Percentiles rank a stretch among this genome's conserved stretches.
Conservation (phyloP, 2,113 vertebrate genomes). For the Epinephelus moara region DNA sequence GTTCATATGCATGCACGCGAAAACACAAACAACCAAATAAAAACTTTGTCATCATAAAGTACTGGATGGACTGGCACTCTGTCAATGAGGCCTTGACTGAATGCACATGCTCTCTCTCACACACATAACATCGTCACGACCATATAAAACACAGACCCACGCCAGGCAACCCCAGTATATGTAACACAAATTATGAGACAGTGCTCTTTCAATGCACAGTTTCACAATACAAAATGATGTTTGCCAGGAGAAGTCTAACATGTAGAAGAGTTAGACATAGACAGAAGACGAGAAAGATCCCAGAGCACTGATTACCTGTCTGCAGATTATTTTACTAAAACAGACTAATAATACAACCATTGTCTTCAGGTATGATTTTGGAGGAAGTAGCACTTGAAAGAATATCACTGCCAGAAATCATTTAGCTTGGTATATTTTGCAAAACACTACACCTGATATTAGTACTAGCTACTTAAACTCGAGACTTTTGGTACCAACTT, state of each 20-base stretch:
- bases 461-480: background rate
- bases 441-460: conserved; percentile 12
- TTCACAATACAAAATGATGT: conserved; percentile 15
- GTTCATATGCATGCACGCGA: conserved; percentile 31
- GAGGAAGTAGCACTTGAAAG: background rate
- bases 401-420: conserved; percentile 18
- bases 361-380: conserved; percentile 27
- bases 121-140: conserved; percentile 13
- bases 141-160: conserved; percentile 29
- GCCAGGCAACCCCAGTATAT: conserved; percentile 25
- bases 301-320: conserved; percentile 42
- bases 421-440: background rate
- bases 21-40: conserved; percentile 45
- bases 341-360: conserved; percentile 37
- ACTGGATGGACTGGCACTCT: conserved; percentile 11
- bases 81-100: conserved; percentile 45
- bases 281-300: conserved; percentile 26
- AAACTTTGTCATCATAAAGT: conserved; percentile 31
- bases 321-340: conserved; percentile 24
- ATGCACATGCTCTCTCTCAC: conserved; percentile 47
- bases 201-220: conserved; percentile 30
- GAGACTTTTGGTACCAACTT: background rate
- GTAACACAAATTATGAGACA: conserved; percentile 32
- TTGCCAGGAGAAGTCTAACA: conserved; percentile 40
- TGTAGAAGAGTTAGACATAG: conserved; percentile 36